A percentile compares a stretch with the other conserved stretches of the same genome.
Conservation (phyloP, 2,797 vertebrate species). For the Vespertilio murinus region DNA sequence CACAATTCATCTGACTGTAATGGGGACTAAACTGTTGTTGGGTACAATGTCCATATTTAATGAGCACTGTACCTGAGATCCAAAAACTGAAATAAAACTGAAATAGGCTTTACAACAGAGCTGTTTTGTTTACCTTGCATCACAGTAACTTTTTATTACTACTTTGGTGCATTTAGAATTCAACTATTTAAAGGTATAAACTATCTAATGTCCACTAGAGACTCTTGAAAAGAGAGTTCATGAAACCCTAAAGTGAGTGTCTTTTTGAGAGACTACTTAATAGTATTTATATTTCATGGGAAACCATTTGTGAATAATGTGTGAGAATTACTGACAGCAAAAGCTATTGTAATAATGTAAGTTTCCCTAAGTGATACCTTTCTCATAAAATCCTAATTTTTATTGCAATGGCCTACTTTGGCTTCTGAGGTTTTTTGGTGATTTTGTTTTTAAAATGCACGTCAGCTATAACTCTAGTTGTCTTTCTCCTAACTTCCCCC, state of each 20-base stretch:
- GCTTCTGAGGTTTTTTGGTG: neutral
- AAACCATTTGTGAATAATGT: neutral
- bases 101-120: neutral
- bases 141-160: neutral
- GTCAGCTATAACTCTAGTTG: neutral
- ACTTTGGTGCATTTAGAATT: neutral
- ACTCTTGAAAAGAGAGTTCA: neutral
- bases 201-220: neutral
- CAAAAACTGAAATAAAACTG: neutral
- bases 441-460: neutral
- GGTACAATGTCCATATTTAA: neutral
- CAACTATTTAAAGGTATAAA: neutral
- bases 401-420: neutral
- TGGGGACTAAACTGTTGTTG: neutral
- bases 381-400: neutral
- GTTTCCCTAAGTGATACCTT: neutral
- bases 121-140: neutral
- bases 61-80: neutral
- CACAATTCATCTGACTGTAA: neutral
- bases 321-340: neutral
- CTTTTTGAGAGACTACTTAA: neutral
- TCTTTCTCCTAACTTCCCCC: neutral
- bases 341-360: neutral
- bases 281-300: neutral
- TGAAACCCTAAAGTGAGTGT: neutral